Evolutionary conservation across 2,113 vertebrate genomes (phyloP).

Genomic region (Tragelaphus scriptus): DNA sequence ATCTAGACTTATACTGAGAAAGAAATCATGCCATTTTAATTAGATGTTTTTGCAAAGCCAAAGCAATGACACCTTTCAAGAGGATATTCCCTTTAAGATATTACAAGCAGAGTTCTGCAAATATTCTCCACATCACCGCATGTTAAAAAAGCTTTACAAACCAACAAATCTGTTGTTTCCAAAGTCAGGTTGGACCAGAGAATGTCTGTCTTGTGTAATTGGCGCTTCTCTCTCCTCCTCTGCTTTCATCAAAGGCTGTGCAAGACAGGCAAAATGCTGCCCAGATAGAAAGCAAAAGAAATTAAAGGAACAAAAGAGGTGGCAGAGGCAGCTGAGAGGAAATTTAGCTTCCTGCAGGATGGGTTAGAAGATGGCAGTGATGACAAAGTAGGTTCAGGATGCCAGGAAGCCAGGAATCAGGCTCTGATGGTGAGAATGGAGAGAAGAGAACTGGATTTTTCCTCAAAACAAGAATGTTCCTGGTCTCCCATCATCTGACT

Average conservation of each 20-base stretch:
- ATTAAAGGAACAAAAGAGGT: neutral
- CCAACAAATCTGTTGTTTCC: neutral
- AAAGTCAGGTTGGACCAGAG: neutral
- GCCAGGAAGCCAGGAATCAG: neutral
- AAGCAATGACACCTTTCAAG: neutral
- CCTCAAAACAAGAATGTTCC: neutral
- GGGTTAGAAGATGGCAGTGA: neutral
- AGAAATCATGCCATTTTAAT: neutral
- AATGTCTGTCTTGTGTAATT: neutral
- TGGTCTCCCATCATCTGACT: neutral
- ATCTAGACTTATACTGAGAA: neutral
- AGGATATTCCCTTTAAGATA: neutral
- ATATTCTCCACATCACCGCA: rapidly evolving
- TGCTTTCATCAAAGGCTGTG: neutral
- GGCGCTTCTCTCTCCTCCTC: neutral
- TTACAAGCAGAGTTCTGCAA: neutral
- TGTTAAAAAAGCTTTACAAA: neutral
- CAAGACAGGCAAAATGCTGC: no score
- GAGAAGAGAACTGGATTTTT: rapidly evolving
- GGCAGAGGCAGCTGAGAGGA: neutral
- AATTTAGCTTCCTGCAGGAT: neutral
- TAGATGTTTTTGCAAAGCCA: neutral
- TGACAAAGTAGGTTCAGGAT: rapidly evolving
- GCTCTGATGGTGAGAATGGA: rapidly evolving
- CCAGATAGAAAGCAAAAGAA: neutral